Conservation (phyloP, 2,113 vertebrate genomes). For the Acrocephalus arundinaceus region DNA sequence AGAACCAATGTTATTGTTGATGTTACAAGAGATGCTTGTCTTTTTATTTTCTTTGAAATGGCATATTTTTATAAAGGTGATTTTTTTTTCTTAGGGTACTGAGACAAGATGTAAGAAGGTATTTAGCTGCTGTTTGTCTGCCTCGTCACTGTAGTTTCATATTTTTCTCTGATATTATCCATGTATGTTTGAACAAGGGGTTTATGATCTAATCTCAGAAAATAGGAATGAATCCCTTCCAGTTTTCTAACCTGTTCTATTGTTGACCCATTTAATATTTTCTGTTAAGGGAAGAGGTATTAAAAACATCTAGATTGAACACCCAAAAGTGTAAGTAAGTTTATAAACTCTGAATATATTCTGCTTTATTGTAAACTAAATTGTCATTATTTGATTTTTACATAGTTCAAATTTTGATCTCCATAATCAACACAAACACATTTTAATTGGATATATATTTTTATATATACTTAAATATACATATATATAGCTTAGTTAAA, state of each 20-base stretch:
- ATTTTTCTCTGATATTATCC: background rate
- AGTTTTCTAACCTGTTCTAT: background rate
- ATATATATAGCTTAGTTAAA: background rate
- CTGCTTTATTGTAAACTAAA: background rate
- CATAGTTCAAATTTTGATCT: background rate
- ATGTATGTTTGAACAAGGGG: background rate
- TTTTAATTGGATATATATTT: background rate
- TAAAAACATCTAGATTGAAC: background rate
- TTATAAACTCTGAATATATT: background rate
- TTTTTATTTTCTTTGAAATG: background rate
- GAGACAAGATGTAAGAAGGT: background rate
- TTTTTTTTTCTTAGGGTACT: background rate
- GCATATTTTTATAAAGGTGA: background rate
- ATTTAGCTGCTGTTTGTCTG: background rate
- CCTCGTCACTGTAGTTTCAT: background rate
- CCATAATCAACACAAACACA: background rate
- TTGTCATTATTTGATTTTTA: background rate
- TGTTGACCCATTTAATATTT: background rate
- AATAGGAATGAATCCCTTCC: background rate
- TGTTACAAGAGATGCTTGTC: background rate
- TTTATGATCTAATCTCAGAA: background rate
- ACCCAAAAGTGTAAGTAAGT: background rate
- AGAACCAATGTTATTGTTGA: background rate
- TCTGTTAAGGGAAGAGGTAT: background rate
- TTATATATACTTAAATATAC: background rate